phyloP scores from a whole-genome alignment of 2,113 vertebrate genomes.

The Alethe castanea region DNA sequence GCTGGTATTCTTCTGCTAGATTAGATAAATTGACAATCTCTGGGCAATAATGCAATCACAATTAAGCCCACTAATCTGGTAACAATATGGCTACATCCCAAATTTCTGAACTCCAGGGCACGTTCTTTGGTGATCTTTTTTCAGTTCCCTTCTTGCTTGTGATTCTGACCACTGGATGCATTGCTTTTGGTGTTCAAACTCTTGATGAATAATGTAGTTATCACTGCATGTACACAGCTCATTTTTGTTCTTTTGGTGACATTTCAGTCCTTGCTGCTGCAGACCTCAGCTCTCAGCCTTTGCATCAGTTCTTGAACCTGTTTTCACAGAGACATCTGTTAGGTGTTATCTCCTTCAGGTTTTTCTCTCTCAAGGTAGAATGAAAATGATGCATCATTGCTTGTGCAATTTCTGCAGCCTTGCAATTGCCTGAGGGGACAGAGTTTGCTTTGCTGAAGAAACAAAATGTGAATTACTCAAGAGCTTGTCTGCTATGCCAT shows the following conservation, averaged over 20 bases:
- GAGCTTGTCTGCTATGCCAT: constrained; percentile 17
- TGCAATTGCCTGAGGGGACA: constrained; percentile 17
- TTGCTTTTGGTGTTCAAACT: constrained; percentile 29
- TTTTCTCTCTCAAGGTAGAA: constrained; percentile 15
- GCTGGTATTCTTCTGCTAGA: constrained; percentile 3
- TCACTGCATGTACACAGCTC: constrained; percentile 32
- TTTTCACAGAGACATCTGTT: constrained; percentile 8
- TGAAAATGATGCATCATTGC: constrained; percentile 42
- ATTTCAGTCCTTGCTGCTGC: constrained; percentile 25
- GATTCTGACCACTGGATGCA: not conserved
- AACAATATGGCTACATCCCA: not conserved
- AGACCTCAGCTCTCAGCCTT: constrained; percentile 30
- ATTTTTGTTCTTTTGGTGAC: constrained; percentile 11
- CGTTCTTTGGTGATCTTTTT: not conserved
- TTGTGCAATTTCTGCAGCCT: constrained; percentile 45
- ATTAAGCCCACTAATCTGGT: constrained; percentile 43
- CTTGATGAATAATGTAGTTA: constrained; percentile 60
- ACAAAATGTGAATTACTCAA: constrained; percentile 60
- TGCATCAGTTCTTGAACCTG: not conserved
- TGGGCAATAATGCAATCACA: constrained; percentile 31
- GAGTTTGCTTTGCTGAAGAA: constrained; percentile 42
- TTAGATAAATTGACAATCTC: constrained; percentile 50
- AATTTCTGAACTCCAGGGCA: not conserved
- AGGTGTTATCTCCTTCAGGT: not conserved
- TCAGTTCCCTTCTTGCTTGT: not conserved